These are phyloP conservation scores for Myrmophylax atrothorax DNA, from an alignment of 2,113 vertebrate genomes.

Conservation along the genomic window DNA sequence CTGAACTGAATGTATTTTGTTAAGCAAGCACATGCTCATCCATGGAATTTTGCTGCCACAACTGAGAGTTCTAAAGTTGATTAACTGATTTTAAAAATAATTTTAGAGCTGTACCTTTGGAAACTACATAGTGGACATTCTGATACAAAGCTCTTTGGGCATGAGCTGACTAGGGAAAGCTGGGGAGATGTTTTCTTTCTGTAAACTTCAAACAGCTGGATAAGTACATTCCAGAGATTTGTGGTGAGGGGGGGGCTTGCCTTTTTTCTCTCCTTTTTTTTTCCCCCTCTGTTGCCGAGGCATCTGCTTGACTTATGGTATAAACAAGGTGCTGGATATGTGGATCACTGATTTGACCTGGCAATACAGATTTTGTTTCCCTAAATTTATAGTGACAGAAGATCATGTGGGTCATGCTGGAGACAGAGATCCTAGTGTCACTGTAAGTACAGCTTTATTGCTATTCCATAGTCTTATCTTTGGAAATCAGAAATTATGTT, in stretches of 20 bases:
- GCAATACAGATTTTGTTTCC: neutral
- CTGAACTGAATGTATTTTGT: neutral
- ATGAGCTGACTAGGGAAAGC: neutral
- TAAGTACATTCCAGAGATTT: neutral
- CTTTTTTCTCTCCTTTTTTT: neutral
- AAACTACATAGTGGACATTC: neutral
- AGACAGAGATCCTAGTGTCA: neutral
- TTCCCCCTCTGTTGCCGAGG: neutral
- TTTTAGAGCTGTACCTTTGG: neutral
- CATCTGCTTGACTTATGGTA: neutral
- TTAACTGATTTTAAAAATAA: neutral
- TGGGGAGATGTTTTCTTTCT: neutral
- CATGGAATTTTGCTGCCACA: neutral
- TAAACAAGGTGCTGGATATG: neutral
- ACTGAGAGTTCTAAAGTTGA: neutral
- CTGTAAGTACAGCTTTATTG: neutral
- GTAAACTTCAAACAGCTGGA: neutral
- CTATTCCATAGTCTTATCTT: neutral
- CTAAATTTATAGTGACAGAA: neutral
- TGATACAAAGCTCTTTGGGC: neutral
- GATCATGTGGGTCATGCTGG: neutral
- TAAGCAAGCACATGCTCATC: neutral
- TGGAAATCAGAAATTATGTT: neutral
- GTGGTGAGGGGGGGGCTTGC: too few relatives aligned
- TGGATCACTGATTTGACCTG: neutral